Conservation (phyloP, 2,888 invertebrate species). For the Merodon equestris region DNA sequence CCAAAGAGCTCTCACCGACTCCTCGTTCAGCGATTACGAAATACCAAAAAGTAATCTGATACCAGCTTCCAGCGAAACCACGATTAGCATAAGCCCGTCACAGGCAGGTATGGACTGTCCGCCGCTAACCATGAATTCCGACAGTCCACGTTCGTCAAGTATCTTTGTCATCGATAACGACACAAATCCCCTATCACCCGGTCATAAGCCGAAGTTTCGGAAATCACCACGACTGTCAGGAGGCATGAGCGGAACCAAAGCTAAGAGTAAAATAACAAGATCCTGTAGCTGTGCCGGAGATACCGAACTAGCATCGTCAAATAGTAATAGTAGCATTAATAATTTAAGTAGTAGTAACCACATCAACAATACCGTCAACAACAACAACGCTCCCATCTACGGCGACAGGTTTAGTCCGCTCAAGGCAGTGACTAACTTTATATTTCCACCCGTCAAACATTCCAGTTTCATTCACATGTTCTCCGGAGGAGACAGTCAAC, state of each 20-base stretch:
- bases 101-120: slow-evolving; percentile 56
- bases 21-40: slow-evolving; percentile 71
- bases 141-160: slow-evolving; percentile 43
- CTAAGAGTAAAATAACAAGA: slow-evolving; percentile 63
- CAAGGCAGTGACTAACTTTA: slow-evolving; percentile 78
- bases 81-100: slow-evolving; percentile 69
- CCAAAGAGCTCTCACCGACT: slow-evolving; percentile 68
- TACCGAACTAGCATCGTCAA: slow-evolving; percentile 61
- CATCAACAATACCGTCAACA: slow-evolving; percentile 60
- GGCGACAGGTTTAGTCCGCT: slow-evolving; percentile 78
- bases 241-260: slow-evolving; percentile 51
- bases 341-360: slow-evolving; percentile 61
- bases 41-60: slow-evolving; percentile 65
- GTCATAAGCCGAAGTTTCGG: slow-evolving; percentile 75
- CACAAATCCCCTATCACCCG: slow-evolving; percentile 71
- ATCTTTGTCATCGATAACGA: slow-evolving; percentile 75
- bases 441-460: slow-evolving; percentile 77
- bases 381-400: slow-evolving; percentile 69
- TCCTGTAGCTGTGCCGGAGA: slow-evolving; percentile 69
- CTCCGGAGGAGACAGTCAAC: slow-evolving; percentile 70
- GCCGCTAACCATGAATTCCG: slow-evolving; percentile 59
- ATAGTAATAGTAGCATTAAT: slow-evolving; percentile 64
- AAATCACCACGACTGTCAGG: slow-evolving; percentile 70
- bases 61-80: slow-evolving; percentile 65
- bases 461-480: slow-evolving; percentile 78